Percentiles rank a stretch among this genome's conserved stretches.
Evolutionary conservation across 2,113 vertebrate genomes (phyloP).

Genomic region (Antennarius striatus): DNA sequence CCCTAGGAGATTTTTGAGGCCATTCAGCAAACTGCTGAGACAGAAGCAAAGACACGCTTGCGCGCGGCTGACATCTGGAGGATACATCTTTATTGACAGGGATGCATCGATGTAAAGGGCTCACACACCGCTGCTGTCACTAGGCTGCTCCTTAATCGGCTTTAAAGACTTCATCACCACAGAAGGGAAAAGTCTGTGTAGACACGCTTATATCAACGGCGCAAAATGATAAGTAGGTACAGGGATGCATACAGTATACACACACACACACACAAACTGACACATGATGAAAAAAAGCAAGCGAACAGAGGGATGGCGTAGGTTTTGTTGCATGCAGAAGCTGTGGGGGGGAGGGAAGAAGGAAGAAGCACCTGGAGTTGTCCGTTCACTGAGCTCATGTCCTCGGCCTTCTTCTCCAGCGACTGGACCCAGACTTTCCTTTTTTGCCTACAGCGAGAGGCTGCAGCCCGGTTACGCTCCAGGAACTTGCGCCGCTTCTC

Average conservation of each 20-base stretch:
- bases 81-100: conserved; percentile 87
- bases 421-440: conserved; percentile 99
- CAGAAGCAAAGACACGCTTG: conserved; percentile 83
- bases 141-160: conserved; percentile 78
- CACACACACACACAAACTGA: conserved; percentile 5
- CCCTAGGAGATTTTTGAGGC: conserved; percentile 84
- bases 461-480: conserved; percentile 94
- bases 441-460: conserved; percentile 95
- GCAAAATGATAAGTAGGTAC: conserved; percentile 27
- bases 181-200: conserved; percentile 62
- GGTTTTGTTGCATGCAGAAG: conserved; percentile 3
- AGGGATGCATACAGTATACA: neutral
- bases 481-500: conserved; percentile 97
- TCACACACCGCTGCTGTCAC: conserved; percentile 76
- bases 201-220: conserved; percentile 19
- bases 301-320: conserved; percentile 5
- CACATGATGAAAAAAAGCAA: conserved; percentile 3
- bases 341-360: conserved; percentile 7
- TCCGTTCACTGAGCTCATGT: conserved; percentile 90
- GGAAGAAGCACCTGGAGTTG: conserved; percentile 87
- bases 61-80: conserved; percentile 85
- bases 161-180: conserved; percentile 83
- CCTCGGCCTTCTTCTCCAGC: conserved; percentile 94
- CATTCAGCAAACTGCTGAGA: conserved; percentile 79
- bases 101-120: conserved; percentile 77